Evolutionary conservation across 2,113 vertebrate species (phyloP).

Genomic region (Etheostoma spectabile): DNA sequence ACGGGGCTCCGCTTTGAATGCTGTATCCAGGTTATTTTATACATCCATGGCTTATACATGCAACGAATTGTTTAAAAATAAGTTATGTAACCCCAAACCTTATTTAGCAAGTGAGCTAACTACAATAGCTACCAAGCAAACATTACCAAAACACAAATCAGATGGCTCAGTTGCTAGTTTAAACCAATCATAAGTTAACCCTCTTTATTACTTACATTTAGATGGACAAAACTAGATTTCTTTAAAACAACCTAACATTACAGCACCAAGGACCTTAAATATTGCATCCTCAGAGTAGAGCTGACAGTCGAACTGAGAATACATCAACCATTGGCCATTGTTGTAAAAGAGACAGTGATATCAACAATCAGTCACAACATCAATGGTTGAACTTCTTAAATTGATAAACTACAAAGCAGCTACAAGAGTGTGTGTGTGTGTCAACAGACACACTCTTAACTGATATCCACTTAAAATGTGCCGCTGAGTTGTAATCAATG

Average conservation of each 20-base stretch:
- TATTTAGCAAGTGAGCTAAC: neutral
- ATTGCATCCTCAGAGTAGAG: neutral
- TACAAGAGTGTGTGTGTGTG: constrained; percentile 1
- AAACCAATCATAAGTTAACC: neutral
- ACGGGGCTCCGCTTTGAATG: no score
- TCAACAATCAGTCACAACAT: constrained; percentile 18
- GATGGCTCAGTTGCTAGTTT: neutral
- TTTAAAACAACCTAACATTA: neutral
- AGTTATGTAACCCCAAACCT: neutral
- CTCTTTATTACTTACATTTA: neutral
- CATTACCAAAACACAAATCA: neutral
- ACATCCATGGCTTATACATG: no score
- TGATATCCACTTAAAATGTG: constrained; percentile 37
- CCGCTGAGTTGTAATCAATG: constrained; percentile 47
- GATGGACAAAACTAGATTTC: neutral
- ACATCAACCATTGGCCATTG: constrained; percentile 47
- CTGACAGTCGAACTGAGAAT: constrained; percentile 1
- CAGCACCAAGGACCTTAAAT: neutral
- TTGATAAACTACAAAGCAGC: constrained; percentile 17
- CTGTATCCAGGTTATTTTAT: no score
- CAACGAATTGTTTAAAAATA: no score
- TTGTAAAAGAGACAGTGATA: constrained; percentile 27
- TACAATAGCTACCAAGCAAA: neutral
- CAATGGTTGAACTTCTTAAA: constrained; percentile 34
- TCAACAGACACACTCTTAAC: constrained; percentile 10